phyloP scores from a whole-genome alignment of 2,888 invertebrate genomes.

The Tetrapedia diversipes region DNA sequence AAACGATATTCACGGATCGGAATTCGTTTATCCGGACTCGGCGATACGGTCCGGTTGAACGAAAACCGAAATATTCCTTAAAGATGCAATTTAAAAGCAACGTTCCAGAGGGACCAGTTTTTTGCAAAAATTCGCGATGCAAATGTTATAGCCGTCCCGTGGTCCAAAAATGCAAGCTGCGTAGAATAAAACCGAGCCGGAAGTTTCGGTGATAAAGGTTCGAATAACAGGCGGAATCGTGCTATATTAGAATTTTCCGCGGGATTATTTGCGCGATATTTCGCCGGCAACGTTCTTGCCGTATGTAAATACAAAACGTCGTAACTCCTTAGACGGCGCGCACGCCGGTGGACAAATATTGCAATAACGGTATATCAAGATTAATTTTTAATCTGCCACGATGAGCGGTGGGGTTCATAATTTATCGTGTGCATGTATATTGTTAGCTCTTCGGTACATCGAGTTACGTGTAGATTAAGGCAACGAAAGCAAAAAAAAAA shows the following conservation, averaged over 20 bases:
- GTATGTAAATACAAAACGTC: constrained; percentile 26
- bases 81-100: constrained; percentile 17
- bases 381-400: constrained; percentile 65
- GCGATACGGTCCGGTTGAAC: not conserved
- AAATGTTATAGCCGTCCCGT: not conserved
- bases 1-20: constrained; percentile 1
- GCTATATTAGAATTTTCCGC: constrained; percentile 16
- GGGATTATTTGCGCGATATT: constrained; percentile 38
- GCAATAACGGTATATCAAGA: constrained; percentile 52
- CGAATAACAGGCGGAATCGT: not conserved
- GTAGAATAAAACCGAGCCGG: not conserved
- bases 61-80: constrained; percentile 15
- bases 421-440: constrained; percentile 23
- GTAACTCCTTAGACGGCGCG: constrained; percentile 35
- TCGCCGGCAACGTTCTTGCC: constrained; percentile 17
- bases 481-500: not conserved
- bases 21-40: constrained; percentile 18
- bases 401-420: constrained; percentile 22
- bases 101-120: not conserved
- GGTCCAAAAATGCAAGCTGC: constrained; percentile 4
- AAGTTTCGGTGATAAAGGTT: constrained; percentile 13
- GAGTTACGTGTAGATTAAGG: constrained; percentile 24
- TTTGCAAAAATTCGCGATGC: constrained; percentile 5
- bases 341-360: constrained; percentile 44
- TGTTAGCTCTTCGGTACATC: not conserved